Percentiles rank a stretch among this genome's conserved stretches.
These are phyloP conservation scores for Amiota communis DNA, from an alignment of 2,888 invertebrate species.

Conservation along the genomic window DNA sequence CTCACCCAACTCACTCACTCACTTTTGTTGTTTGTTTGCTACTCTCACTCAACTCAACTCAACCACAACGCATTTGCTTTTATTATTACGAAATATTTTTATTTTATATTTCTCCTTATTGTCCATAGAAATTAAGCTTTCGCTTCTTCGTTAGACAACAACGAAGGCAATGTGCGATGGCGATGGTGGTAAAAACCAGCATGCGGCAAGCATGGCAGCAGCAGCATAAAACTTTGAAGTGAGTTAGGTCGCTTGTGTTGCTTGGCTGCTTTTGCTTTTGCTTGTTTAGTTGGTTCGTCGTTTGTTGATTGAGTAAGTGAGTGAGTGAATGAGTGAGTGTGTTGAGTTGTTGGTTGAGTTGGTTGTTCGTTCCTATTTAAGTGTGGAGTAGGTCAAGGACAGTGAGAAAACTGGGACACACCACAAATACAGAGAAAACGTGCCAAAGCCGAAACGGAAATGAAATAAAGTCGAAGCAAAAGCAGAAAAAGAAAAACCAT, in stretches of 20 bases:
- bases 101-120: not conserved
- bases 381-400: constrained; percentile 74
- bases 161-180: too few relatives aligned
- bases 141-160: too few relatives aligned
- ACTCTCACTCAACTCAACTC: not conserved
- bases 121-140: not conserved
- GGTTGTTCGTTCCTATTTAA: constrained; percentile 29
- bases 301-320: too few relatives aligned
- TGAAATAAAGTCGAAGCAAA: not conserved
- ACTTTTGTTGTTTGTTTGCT: not conserved
- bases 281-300: too few relatives aligned
- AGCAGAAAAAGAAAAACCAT: constrained; percentile 31
- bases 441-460: constrained; percentile 1
- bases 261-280: too few relatives aligned
- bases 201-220: not conserved
- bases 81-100: constrained; percentile 16
- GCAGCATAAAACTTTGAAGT: not conserved
- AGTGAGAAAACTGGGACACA: constrained; percentile 71
- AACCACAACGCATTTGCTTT: not conserved
- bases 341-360: constrained; percentile 29
- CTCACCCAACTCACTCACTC: not conserved
- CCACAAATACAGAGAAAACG: constrained; percentile 43
- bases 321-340: not conserved
- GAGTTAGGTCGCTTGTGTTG: too few relatives aligned
- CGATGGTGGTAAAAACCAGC: too few relatives aligned